phyloP scores from a whole-genome alignment of 2,113 vertebrate species.

The Campylomormyrus tamandua region DNA sequence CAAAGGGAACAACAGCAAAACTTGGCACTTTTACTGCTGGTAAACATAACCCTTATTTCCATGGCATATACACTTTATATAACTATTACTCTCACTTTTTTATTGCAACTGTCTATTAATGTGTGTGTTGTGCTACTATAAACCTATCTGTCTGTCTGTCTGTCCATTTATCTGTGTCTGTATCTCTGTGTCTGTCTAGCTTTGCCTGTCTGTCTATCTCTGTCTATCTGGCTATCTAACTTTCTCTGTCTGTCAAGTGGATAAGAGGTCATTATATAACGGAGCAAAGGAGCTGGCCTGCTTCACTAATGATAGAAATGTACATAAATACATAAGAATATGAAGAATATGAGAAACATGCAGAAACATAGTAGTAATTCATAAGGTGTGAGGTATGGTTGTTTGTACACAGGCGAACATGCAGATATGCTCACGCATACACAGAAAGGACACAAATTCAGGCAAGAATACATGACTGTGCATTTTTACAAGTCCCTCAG shows the following conservation, averaged over 20 bases:
- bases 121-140: background rate
- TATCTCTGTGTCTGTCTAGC: background rate
- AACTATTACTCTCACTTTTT: background rate
- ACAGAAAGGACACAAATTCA: background rate
- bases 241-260: background rate
- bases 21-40: background rate
- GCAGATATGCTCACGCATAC: background rate
- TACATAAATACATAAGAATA: background rate
- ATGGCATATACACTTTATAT: background rate
- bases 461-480: background rate
- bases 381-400: background rate
- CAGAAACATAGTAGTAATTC: background rate
- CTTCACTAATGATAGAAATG: background rate
- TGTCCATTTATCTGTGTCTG: background rate
- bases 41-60: background rate
- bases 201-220: background rate
- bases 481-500: slow-evolving; percentile 23
- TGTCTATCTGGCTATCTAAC: background rate
- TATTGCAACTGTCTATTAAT: background rate
- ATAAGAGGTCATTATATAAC: background rate
- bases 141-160: no score
- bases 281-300: background rate
- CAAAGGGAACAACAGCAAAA: background rate
- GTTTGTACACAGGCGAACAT: background rate
- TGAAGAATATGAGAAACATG: background rate